A percentile compares a stretch with the other conserved stretches of the same genome.
Conservation (phyloP, 1,140 invertebrate species). For the Drosophila punjabiensis region DNA sequence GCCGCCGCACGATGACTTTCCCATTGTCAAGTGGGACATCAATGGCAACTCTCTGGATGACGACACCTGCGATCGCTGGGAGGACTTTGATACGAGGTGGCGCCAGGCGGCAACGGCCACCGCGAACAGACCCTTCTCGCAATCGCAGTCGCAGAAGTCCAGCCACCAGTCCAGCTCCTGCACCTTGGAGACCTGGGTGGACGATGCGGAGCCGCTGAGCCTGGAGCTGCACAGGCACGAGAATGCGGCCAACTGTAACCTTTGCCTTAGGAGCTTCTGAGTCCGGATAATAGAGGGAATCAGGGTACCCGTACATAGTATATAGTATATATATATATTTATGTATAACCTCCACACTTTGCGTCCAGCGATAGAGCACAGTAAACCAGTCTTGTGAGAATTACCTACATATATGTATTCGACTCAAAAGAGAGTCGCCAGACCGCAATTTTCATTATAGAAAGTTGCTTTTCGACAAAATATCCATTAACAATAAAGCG, state of each 20-base stretch:
- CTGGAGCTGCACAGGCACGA: conserved; percentile 59
- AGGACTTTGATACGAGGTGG: conserved; percentile 39
- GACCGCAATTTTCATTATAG: conserved; percentile 70
- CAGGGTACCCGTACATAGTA: conserved; percentile 26
- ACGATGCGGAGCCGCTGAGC: conserved; percentile 63
- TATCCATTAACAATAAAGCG: conserved; percentile 67
- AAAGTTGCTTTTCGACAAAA: conserved; percentile 70
- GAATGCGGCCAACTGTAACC: conserved; percentile 49
- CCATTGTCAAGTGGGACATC: conserved; percentile 82
- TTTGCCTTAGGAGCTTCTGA: conserved; percentile 78
- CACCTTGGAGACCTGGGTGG: conserved; percentile 83
- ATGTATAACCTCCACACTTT: conserved; percentile 25
- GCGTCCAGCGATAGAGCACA: conserved; percentile 39
- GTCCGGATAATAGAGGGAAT: conserved; percentile 6
- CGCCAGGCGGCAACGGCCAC: conserved; percentile 34
- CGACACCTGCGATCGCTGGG: conserved; percentile 60
- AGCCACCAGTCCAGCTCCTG: conserved; percentile 82
- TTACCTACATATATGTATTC: conserved; percentile 36
- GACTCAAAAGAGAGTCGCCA: conserved; percentile 23
- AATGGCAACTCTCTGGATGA: conserved; percentile 82
- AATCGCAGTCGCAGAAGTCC: conserved; percentile 63
- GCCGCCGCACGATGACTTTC: conserved; percentile 65
- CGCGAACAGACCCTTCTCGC: conserved; percentile 26
- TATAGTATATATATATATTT: not conserved
- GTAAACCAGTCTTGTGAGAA: conserved; percentile 56